These are phyloP conservation scores for Camelus bactrianus DNA, from an alignment of 2,113 vertebrate genomes.

Conservation along the genomic window DNA sequence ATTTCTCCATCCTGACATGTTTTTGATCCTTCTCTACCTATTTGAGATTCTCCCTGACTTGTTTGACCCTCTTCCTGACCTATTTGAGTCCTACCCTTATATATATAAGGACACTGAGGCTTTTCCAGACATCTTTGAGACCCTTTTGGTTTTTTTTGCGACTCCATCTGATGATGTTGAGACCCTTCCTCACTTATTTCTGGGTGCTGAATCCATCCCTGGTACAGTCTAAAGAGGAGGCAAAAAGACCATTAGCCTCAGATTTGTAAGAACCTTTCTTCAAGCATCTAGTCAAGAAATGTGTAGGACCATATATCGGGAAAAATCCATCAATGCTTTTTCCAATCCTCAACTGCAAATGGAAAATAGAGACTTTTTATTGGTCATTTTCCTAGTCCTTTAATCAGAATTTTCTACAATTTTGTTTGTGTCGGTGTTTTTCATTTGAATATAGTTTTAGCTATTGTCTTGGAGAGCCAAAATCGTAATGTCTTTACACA, in stretches of 20 bases:
- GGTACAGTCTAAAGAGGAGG: neutral
- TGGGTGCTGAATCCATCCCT: neutral
- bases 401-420: neutral
- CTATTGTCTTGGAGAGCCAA: constrained; percentile 28
- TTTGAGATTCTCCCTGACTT: neutral
- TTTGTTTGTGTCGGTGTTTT: neutral
- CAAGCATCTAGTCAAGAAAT: neutral
- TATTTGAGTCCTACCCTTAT: neutral
- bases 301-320: neutral
- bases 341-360: neutral
- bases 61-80: neutral
- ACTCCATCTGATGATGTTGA: neutral
- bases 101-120: neutral
- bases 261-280: constrained; percentile 7
- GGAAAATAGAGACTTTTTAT: neutral
- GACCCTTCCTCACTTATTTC: neutral
- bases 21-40: neutral
- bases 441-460: constrained; percentile 43
- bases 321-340: constrained; percentile 4
- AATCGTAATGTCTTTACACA: neutral
- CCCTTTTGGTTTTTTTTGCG: neutral
- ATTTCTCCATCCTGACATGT: neutral
- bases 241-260: neutral
- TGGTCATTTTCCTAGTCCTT: constrained; percentile 34
- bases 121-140: neutral